phyloP scores from a whole-genome alignment of 2,113 vertebrate genomes.

The Nesogale talazaci region DNA sequence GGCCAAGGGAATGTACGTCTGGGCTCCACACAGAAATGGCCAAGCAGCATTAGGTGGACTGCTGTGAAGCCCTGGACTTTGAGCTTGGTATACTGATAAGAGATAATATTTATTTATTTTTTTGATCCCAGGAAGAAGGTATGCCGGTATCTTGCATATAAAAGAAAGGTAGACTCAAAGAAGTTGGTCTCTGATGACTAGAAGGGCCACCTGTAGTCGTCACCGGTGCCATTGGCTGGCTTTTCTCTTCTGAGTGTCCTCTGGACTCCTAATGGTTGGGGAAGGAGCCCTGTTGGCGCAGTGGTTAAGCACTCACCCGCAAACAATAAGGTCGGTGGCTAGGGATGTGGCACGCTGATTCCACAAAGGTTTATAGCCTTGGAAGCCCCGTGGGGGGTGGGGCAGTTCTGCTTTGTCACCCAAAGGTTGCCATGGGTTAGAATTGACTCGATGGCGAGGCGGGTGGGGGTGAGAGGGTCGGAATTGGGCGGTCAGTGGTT shows the following conservation, averaged over 20 bases:
- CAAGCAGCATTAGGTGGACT: background rate
- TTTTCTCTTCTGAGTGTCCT: background rate
- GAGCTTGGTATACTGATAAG: background rate
- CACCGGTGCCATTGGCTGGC: background rate
- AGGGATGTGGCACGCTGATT: background rate
- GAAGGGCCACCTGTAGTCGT: no score
- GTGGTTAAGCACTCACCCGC: background rate
- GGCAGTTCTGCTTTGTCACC: background rate
- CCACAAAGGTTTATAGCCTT: background rate
- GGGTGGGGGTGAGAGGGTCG: background rate
- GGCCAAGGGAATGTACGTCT: background rate
- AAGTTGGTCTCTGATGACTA: background rate
- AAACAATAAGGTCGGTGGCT: background rate
- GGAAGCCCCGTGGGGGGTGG: background rate
- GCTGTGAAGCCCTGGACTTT: background rate
- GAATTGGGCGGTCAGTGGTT: background rate
- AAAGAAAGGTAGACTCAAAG: background rate
- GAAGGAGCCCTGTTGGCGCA: background rate
- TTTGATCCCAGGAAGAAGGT: background rate
- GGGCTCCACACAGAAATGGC: background rate
- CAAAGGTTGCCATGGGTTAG: background rate
- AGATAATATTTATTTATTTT: background rate
- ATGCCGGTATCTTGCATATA: background rate
- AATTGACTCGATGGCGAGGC: background rate
- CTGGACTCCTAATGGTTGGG: background rate